Evolutionary conservation across 2,113 vertebrate genomes (phyloP).

Genomic region (Martes martes): DNA sequence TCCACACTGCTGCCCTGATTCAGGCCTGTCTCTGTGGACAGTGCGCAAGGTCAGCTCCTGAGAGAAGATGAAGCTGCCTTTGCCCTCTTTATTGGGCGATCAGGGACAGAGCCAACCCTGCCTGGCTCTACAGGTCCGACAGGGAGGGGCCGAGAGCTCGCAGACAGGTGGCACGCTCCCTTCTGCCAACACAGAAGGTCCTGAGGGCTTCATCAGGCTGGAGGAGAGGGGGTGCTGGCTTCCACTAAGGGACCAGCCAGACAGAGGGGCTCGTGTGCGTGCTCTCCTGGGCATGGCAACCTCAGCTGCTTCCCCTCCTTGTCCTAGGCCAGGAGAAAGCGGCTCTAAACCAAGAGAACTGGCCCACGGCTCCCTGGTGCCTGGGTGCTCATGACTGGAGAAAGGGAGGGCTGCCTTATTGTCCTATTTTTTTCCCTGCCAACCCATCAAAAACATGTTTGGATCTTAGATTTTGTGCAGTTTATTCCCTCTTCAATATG

Average conservation of each 20-base stretch:
- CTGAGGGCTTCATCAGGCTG: not conserved
- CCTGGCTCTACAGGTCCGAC: not conserved
- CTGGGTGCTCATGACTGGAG: not conserved
- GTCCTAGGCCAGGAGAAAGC: not conserved
- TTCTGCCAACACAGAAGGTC: not conserved
- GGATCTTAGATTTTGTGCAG: not conserved
- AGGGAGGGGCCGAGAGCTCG: not conserved
- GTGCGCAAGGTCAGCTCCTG: not conserved
- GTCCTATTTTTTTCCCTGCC: not conserved
- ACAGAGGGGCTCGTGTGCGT: not conserved
- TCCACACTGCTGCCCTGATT: not conserved
- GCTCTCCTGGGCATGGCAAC: not conserved
- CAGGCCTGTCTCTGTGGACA: not conserved
- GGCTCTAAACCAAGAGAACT: not conserved
- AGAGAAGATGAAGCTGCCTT: not conserved
- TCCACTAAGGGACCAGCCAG: not conserved
- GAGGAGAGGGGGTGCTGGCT: not conserved
- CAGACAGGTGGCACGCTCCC: not conserved
- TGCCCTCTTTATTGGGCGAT: not conserved
- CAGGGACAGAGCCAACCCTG: not conserved
- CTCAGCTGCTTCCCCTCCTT: not conserved
- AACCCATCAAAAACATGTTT: not conserved
- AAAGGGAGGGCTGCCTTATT: not conserved
- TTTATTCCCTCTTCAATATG: not conserved
- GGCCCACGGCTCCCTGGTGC: not conserved